phyloP scores from a whole-genome alignment of 1,140 invertebrate species.

The Liolophura sinensis region DNA sequence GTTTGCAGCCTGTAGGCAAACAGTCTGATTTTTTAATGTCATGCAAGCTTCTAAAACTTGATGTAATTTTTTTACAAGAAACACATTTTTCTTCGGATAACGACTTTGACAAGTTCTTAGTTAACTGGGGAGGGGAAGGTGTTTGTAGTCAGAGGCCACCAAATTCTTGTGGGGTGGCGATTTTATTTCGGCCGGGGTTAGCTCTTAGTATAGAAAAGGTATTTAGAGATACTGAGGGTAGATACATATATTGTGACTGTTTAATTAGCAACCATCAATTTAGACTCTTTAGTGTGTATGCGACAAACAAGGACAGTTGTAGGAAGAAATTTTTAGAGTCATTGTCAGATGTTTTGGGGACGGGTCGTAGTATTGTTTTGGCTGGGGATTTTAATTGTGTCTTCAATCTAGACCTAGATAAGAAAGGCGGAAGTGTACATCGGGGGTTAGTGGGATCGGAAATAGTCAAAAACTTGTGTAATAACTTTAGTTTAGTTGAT shows the following conservation, averaged over 20 bases:
- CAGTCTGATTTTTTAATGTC: neutral
- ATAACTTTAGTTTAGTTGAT: conserved; percentile 7
- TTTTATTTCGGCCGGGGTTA: neutral
- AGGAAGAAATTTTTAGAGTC: conserved; percentile 1
- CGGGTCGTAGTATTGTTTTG: conserved; percentile 5
- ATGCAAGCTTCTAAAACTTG: neutral
- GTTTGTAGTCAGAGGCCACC: conserved; percentile 1
- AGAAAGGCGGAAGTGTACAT: conserved; percentile 5
- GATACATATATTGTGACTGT: conserved; percentile 5
- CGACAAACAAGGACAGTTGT: neutral
- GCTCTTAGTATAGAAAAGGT: neutral
- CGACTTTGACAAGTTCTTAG: neutral
- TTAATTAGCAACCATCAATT: neutral
- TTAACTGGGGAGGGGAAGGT: neutral
- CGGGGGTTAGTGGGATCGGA: neutral
- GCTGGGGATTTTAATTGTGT: conserved; percentile 9
- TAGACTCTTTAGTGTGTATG: conserved; percentile 9
- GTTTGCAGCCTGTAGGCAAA: neutral
- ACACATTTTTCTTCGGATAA: conserved; percentile 4
- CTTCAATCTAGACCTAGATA: neutral
- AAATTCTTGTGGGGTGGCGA: neutral
- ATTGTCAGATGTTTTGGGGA: neutral
- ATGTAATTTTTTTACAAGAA: conserved; percentile 10
- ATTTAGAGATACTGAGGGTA: conserved; percentile 5
- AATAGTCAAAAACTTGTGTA: neutral